Conservation (phyloP, 2,797 vertebrate species). For the Xerus rutilus region DNA sequence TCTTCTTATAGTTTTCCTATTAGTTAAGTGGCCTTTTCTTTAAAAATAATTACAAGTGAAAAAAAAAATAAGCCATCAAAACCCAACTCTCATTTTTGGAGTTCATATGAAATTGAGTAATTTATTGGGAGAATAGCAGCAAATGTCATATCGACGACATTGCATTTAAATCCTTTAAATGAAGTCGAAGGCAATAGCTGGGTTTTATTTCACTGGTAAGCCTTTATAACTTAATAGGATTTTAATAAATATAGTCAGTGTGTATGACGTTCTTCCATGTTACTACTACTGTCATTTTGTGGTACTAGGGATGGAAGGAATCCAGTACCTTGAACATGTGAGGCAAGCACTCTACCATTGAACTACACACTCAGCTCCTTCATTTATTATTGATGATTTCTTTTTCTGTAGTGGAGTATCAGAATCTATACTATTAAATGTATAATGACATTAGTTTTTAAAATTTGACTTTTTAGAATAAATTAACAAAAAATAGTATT, state of each 20-base stretch:
- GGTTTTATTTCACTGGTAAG: background rate
- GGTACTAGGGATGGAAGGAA: too few relatives aligned
- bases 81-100: background rate
- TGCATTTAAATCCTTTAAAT: background rate
- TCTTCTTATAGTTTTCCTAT: background rate
- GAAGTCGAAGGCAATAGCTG: background rate
- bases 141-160: background rate
- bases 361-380: background rate
- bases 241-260: background rate
- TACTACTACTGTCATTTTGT: too few relatives aligned
- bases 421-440: background rate
- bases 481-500: background rate
- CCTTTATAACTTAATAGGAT: background rate
- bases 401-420: constrained; percentile 26
- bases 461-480: background rate
- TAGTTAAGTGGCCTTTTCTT: background rate
- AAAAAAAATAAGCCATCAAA: background rate
- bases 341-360: too few relatives aligned
- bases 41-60: background rate
- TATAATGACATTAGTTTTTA: background rate
- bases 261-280: background rate
- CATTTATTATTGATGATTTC: background rate
- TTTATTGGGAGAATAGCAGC: background rate
- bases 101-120: background rate
- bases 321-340: too few relatives aligned